Conservation (phyloP, 2,113 vertebrate species). For the Apus apus region DNA sequence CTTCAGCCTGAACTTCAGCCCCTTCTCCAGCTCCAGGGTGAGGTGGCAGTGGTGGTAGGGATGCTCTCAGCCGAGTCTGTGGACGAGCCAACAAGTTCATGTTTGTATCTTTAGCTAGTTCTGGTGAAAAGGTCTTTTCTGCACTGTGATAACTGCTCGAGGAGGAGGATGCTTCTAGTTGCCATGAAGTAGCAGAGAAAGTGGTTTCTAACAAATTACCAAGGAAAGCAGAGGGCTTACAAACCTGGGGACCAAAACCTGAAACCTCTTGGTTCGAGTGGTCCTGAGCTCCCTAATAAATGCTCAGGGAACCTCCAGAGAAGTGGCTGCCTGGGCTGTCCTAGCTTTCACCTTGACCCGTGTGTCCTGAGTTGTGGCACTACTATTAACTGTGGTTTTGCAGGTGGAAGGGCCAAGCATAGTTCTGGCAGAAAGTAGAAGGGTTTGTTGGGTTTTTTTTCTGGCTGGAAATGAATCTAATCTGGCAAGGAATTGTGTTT, state of each 20-base stretch:
- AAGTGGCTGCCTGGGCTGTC: neutral
- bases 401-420: neutral
- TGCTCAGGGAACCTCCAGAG: accelerated
- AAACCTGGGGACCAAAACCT: neutral
- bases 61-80: neutral
- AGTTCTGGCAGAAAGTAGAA: neutral
- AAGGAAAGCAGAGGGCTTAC: neutral
- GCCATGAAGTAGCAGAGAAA: neutral
- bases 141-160: accelerated
- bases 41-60: neutral
- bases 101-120: neutral
- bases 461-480: neutral
- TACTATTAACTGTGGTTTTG: neutral
- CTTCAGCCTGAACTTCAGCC: neutral
- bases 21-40: neutral
- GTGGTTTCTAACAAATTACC: neutral
- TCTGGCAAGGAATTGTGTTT: neutral
- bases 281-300: neutral
- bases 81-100: neutral
- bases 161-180: neutral
- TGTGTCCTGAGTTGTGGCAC: neutral
- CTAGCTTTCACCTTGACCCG: neutral
- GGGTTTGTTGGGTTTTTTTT: neutral
- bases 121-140: neutral
- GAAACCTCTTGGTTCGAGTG: neutral